These are phyloP conservation scores for Alloscopus bannaensis DNA, from an alignment of 2,888 invertebrate species.

Conservation along the genomic window DNA sequence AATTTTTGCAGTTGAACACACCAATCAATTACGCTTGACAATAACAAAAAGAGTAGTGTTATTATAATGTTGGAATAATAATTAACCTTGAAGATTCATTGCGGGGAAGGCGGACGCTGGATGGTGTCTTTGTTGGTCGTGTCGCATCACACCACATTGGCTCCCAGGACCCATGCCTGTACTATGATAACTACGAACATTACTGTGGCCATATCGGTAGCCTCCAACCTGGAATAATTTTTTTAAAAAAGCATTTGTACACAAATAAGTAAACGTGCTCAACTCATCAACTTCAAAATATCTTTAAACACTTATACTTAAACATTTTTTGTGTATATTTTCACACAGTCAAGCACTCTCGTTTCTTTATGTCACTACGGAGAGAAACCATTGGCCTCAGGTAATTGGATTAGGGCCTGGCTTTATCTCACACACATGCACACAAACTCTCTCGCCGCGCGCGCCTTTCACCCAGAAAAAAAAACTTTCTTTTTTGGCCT, in stretches of 20 bases:
- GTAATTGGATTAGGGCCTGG: slow-evolving; percentile 11
- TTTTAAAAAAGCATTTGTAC: no score
- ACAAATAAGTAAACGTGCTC: no score
- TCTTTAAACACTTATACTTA: no score
- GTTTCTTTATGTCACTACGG: no score
- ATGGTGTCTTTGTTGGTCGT: slow-evolving; percentile 73
- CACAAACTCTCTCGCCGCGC: no score
- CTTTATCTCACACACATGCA: background rate
- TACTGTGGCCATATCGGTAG: slow-evolving; percentile 72
- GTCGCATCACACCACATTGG: slow-evolving; percentile 73
- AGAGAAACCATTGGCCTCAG: slow-evolving; percentile 31
- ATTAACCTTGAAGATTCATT: slow-evolving; percentile 73
- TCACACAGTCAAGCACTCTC: no score
- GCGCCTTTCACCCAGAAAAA: no score
- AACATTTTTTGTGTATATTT: no score
- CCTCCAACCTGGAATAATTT: slow-evolving; percentile 73
- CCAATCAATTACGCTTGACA: slow-evolving; percentile 9
- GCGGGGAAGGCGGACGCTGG: slow-evolving; percentile 72
- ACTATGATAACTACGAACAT: slow-evolving; percentile 72
- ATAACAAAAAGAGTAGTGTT: background rate
- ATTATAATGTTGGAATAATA: slow-evolving; percentile 8
- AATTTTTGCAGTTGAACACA: no score
- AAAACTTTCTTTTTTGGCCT: no score
- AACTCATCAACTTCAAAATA: no score
- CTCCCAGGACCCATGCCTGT: slow-evolving; percentile 72